Evolutionary conservation across 2,888 invertebrate species (phyloP).

Genomic region (Halictus ligatus): DNA sequence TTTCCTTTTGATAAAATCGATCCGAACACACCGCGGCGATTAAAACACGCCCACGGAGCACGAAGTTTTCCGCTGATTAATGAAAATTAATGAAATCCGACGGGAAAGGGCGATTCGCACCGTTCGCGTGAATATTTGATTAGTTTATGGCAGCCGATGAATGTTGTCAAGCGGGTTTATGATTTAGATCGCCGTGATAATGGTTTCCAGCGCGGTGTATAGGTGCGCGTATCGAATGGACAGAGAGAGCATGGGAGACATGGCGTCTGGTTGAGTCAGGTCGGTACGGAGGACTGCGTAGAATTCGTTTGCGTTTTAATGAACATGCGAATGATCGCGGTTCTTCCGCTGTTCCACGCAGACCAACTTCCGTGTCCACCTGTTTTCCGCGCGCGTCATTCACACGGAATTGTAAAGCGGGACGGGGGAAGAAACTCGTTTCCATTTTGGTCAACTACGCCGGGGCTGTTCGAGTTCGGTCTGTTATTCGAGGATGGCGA

Average conservation of each 20-base stretch:
- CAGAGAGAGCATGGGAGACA: conserved; percentile 22
- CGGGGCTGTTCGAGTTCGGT: conserved; percentile 24
- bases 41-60: background rate
- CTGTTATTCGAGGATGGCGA: conserved; percentile 35
- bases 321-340: conserved; percentile 70
- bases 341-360: conserved; percentile 52
- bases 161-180: background rate
- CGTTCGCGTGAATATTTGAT: background rate
- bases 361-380: conserved; percentile 48
- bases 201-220: conserved; percentile 7
- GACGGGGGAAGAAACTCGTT: conserved; percentile 58
- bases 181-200: conserved; percentile 19
- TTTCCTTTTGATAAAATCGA: background rate
- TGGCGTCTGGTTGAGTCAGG: conserved; percentile 48
- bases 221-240: background rate
- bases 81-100: background rate
- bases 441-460: conserved; percentile 55
- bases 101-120: background rate
- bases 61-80: background rate
- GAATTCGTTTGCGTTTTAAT: conserved; percentile 76
- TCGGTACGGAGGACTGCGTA: conserved; percentile 53
- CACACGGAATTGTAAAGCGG: conserved; percentile 60
- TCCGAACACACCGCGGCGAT: background rate
- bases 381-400: conserved; percentile 56
- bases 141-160: background rate